Percentiles rank a stretch among this genome's conserved stretches.
Conservation (phyloP, 2,797 vertebrate genomes). For the Gymnopithys bicolor region DNA sequence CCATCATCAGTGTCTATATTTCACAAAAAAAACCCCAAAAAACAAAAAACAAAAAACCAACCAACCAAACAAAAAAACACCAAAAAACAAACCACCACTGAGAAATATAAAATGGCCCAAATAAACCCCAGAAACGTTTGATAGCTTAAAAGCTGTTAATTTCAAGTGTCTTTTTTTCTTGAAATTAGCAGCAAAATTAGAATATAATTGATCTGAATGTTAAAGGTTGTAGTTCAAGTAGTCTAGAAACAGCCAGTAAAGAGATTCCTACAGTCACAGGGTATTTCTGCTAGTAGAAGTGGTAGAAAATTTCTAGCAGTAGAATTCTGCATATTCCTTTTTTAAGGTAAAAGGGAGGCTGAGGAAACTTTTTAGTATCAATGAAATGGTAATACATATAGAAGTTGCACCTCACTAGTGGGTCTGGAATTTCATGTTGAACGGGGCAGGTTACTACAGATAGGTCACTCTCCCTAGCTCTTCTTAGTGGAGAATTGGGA, state of each 20-base stretch:
- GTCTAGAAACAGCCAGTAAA: not conserved
- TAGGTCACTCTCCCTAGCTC: not conserved
- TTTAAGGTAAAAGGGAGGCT: not conserved
- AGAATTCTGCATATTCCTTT: not conserved
- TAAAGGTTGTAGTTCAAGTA: not conserved
- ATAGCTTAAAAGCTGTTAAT: not conserved
- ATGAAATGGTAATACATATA: not conserved
- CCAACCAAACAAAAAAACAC: no score
- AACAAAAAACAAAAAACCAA: no score
- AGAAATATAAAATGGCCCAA: not conserved
- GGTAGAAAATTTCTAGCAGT: not conserved
- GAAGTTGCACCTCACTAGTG: not conserved
- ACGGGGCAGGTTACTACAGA: not conserved
- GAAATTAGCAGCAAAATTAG: not conserved
- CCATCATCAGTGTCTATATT: no score
- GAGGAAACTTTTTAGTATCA: not conserved
- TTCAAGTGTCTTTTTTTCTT: not conserved
- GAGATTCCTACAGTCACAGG: accelerated
- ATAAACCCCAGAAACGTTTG: not conserved
- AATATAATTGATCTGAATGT: not conserved
- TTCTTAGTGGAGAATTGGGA: not conserved
- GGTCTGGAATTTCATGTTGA: not conserved
- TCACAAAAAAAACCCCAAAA: no score
- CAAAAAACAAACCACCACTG: not conserved
- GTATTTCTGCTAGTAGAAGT: not conserved